Base-by-base conservation (phyloP, 2,113 vertebrate species). In the Mobula birostris region DNA sequence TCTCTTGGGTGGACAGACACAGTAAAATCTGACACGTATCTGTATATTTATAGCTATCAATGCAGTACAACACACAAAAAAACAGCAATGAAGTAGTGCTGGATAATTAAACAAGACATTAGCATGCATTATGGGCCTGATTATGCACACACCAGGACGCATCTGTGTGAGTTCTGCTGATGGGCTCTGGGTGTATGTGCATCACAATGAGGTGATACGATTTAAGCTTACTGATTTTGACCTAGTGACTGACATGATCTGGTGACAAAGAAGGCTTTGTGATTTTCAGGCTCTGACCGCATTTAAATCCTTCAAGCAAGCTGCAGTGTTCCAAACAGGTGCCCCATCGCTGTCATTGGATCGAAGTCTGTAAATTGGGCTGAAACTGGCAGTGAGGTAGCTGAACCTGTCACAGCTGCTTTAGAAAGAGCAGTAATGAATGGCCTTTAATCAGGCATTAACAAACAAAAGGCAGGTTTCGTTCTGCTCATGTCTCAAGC, bases 61-160 rank as follows among this genome's bases (percentile, higher is more conserved):
- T 9, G 21, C 68, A 15, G 36, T 56, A 24, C 91, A 76, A 72
- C 19, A 29, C 32, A 72, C 32, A 70, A 76, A 12, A 79, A 87
- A 90, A 61, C n/a, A 48, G 11, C 66, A 76, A 93, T 76, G 32
- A 93, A 74, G 17, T 48, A 68, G 32, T 91, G 17, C 24, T 85
- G 48, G 48, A 85, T 91, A 76, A 93, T 74, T 93, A 93, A 93
- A 29, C 85, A 93, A 74, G 32, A 9, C 63, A 93, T 74, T 93
- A 48, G 91, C 91, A 76, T 48, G n/a, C 27, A 93, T 93, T 93
- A 74, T 48, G 29, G 58, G 58, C 29, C 56, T 66, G 27, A 88
- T 88, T 88, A n/a, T 88, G 85, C 9, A 29, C 32, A 66, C 7
- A 61, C 85, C 63, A 63, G 85, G 85, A 90, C 15, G 12, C 63